phyloP scores from a whole-genome alignment of 2,113 vertebrate genomes.

The Pedetes capensis region DNA sequence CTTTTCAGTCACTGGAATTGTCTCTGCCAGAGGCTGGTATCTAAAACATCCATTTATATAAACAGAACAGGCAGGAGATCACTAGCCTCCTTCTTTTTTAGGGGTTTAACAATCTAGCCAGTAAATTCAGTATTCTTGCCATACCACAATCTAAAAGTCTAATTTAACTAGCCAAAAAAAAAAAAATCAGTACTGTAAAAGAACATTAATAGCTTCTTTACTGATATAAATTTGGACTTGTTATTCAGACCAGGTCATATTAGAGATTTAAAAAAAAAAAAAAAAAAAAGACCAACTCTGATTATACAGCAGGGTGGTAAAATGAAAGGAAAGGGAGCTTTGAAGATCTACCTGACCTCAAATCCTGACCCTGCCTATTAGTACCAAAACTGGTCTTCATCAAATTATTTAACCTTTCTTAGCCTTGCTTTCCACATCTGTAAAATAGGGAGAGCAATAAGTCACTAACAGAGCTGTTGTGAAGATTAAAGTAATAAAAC shows the following conservation, averaged over 20 bases:
- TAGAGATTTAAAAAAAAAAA: not conserved
- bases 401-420: not conserved
- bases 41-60: slow-evolving; percentile 53
- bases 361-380: not conserved
- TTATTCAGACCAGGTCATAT: not conserved
- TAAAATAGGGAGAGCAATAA: not conserved
- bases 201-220: not conserved
- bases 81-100: not conserved
- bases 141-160: slow-evolving; percentile 23
- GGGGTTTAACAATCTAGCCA: not conserved
- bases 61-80: slow-evolving; percentile 47
- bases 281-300: not conserved
- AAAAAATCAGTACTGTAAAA: not conserved
- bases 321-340: not conserved
- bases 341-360: not conserved
- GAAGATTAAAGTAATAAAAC: not conserved
- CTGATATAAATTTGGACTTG: slow-evolving; percentile 13
- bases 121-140: slow-evolving; percentile 37
- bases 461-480: not conserved
- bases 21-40: slow-evolving; percentile 23
- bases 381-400: not conserved
- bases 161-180: not conserved
- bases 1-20: not conserved
- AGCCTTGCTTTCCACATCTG: not conserved
- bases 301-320: not conserved